phyloP scores from a whole-genome alignment of 2,113 vertebrate genomes.

The Zapus hudsonius region DNA sequence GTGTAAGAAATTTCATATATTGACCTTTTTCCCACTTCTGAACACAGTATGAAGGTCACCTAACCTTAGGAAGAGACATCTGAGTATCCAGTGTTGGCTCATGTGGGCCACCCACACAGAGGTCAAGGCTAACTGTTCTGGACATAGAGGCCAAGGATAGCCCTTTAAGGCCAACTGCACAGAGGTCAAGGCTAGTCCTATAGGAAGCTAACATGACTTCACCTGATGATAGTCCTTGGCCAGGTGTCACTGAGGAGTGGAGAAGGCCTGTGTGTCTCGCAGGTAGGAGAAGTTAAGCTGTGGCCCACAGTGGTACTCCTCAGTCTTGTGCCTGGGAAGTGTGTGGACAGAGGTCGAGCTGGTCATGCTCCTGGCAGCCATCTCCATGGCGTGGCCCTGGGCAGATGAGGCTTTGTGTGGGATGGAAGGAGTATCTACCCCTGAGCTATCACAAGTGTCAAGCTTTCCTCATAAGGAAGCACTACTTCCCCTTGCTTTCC shows the following conservation, averaged over 20 bases:
- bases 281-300: background rate
- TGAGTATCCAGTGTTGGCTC: background rate
- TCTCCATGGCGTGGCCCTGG: background rate
- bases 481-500: too few relatives aligned
- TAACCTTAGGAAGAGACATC: background rate
- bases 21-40: background rate
- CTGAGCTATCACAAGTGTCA: background rate
- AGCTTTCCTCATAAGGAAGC: background rate
- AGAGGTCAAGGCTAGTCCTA: background rate
- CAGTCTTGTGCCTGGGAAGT: background rate
- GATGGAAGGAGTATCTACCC: background rate
- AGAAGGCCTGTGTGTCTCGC: background rate
- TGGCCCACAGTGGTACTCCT: background rate
- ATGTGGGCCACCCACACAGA: background rate
- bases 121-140: background rate
- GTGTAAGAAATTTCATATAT: background rate
- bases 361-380: background rate
- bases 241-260: too few relatives aligned
- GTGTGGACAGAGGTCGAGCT: background rate
- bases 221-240: background rate
- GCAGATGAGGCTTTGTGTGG: background rate
- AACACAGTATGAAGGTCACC: background rate
- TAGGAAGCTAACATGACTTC: background rate
- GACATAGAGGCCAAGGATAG: background rate
- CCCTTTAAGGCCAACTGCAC: background rate